Percentiles rank a stretch among this genome's conserved stretches.
phyloP scores from a whole-genome alignment of 2,888 invertebrate species.

The Polydrusus cervinus region DNA sequence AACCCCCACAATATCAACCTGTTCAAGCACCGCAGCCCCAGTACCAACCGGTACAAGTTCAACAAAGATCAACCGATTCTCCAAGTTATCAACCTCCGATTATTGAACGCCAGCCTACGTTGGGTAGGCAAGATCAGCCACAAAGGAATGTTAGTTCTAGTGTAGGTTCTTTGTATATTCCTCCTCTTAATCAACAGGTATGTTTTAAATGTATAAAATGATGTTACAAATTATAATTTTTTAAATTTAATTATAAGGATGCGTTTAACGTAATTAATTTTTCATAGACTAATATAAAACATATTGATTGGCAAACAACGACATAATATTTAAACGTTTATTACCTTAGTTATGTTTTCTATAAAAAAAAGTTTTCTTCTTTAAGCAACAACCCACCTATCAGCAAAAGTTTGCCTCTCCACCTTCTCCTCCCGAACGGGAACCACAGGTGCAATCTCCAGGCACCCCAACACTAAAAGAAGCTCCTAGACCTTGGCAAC shows the following conservation, averaged over 20 bases:
- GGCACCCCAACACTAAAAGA: slow-evolving; percentile 73
- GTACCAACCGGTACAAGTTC: slow-evolving; percentile 43
- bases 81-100: slow-evolving; percentile 64
- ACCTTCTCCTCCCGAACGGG: slow-evolving; percentile 60
- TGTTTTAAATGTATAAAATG: not conserved
- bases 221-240: too few species aligned
- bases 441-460: slow-evolving; percentile 66
- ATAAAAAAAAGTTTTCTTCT: not conserved
- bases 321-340: too few species aligned
- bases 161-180: slow-evolving; percentile 75
- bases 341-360: not conserved
- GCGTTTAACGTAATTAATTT: too few species aligned
- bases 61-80: slow-evolving; percentile 53
- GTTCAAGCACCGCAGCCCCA: slow-evolving; percentile 55
- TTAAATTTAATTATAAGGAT: too few species aligned
- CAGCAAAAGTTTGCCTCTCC: slow-evolving; percentile 58
- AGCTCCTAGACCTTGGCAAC: slow-evolving; percentile 77
- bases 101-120: slow-evolving; percentile 57
- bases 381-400: slow-evolving; percentile 10
- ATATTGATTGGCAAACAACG: too few species aligned
- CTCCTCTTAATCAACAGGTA: slow-evolving; percentile 68
- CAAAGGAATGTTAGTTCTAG: slow-evolving; percentile 65
- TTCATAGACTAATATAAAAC: not conserved
- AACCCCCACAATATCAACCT: slow-evolving; percentile 61
- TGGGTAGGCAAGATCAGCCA: slow-evolving; percentile 56